Percentiles rank a stretch among this genome's conserved stretches.
These are phyloP conservation scores for Brachypteracias leptosomus DNA, from an alignment of 2,113 vertebrate species.

Conservation along the genomic window DNA sequence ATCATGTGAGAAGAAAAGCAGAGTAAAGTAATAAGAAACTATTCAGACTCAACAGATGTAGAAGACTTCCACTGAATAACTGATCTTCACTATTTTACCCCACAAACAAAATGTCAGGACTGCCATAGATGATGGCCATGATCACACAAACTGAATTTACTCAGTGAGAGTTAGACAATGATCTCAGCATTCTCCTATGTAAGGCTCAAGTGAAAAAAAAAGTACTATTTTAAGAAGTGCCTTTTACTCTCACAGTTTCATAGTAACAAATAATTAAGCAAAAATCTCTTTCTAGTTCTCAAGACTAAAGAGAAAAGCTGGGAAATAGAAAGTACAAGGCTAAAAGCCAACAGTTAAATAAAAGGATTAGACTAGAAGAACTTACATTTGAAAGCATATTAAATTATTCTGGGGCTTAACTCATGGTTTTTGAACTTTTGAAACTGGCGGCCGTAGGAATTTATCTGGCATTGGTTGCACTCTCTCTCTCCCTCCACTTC, in stretches of 20 bases:
- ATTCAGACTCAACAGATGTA: not conserved
- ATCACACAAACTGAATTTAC: not conserved
- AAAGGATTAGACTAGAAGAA: not conserved
- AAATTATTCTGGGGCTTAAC: not conserved
- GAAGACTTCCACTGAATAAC: not conserved
- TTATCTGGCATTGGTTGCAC: not conserved
- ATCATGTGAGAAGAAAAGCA: constrained; percentile 13
- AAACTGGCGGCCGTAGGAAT: not conserved
- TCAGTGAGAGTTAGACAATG: not conserved
- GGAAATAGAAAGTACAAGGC: not conserved
- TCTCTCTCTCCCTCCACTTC: not conserved
- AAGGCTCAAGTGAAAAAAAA: not conserved
- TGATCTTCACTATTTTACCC: not conserved
- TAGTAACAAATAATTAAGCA: not conserved
- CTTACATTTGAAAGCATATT: not conserved
- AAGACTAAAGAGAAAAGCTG: not conserved
- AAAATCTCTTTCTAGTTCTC: not conserved
- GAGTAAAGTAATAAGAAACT: constrained; percentile 26
- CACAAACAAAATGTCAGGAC: not conserved
- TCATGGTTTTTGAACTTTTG: not conserved
- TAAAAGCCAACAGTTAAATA: not conserved
- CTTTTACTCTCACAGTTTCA: not conserved
- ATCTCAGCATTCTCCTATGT: not conserved
- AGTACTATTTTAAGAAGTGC: constrained; percentile 21
- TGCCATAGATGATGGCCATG: not conserved